These are phyloP conservation scores for Cyclophora punctaria DNA, from an alignment of 2,888 invertebrate species.

Conservation along the genomic window DNA sequence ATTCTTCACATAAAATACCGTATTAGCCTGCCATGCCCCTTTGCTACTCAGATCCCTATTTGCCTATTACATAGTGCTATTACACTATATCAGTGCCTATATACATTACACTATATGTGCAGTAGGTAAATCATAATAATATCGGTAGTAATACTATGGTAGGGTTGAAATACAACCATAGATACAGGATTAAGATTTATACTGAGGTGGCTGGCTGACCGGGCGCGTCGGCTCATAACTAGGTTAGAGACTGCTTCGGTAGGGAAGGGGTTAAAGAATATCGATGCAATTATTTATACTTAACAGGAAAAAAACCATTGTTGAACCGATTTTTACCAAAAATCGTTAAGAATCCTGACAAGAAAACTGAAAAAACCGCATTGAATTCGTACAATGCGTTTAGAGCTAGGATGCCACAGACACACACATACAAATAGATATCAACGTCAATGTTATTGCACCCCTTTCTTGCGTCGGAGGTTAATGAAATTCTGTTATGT, in stretches of 20 bases:
- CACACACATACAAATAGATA: too few species aligned
- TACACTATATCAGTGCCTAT: not conserved
- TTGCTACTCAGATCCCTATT: too few species aligned
- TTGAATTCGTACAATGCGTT: not conserved
- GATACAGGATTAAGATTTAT: slow-evolving; percentile 19
- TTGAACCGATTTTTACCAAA: not conserved
- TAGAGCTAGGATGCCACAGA: too few species aligned
- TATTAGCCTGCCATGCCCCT: too few species aligned
- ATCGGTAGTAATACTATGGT: too few species aligned
- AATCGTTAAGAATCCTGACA: not conserved
- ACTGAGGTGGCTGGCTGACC: slow-evolving; percentile 24
- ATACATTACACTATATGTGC: too few species aligned
- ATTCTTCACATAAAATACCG: too few species aligned
- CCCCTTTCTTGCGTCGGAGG: too few species aligned
- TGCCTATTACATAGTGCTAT: too few species aligned
- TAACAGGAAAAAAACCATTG: not conserved
- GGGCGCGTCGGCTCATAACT: slow-evolving; percentile 22
- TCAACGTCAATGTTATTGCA: too few species aligned
- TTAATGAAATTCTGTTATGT: too few species aligned
- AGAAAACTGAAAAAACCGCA: not conserved
- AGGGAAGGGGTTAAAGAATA: slow-evolving; percentile 12
- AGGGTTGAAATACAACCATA: slow-evolving; percentile 3
- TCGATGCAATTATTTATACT: not conserved
- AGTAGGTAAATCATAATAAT: too few species aligned
- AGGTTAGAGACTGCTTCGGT: slow-evolving; percentile 22